Conservation (phyloP, 2,113 vertebrate species). For the Bujurquina vittata region DNA sequence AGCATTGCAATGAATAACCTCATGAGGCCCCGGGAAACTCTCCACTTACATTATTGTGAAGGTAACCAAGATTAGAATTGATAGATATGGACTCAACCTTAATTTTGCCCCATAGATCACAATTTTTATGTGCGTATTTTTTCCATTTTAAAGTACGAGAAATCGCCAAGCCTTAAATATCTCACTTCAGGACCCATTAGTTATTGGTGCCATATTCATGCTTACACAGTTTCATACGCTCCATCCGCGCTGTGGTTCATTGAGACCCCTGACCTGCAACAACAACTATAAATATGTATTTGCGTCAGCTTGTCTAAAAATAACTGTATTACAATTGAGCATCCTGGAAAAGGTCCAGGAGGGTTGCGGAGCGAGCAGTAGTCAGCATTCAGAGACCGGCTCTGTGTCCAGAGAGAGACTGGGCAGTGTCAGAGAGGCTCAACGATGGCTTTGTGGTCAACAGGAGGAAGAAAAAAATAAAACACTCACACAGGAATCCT, state of each 20-base stretch:
- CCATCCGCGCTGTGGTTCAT: constrained; percentile 43
- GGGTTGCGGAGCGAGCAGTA: constrained; percentile 63
- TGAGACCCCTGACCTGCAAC: constrained; percentile 72
- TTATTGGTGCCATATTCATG: constrained; percentile 50
- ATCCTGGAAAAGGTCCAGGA: constrained; percentile 71
- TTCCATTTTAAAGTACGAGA: constrained; percentile 1
- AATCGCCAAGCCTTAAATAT: constrained; percentile 29
- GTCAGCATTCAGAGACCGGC: constrained; percentile 71
- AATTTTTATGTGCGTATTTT: constrained; percentile 3
- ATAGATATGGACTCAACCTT: constrained; percentile 22
- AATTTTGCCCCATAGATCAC: constrained; percentile 15
- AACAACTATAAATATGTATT: constrained; percentile 81
- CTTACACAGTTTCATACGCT: constrained; percentile 52
- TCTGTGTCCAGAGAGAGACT: constrained; percentile 60
- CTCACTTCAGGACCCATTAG: constrained; percentile 17
- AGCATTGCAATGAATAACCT: constrained; percentile 37
- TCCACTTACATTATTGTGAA: constrained; percentile 38
- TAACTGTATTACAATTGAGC: constrained; percentile 75
- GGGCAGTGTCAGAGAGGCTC: constrained; percentile 63
- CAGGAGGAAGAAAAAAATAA: constrained; percentile 47
- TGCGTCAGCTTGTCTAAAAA: constrained; percentile 76
- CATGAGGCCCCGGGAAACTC: constrained; percentile 24
- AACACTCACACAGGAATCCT: constrained; percentile 61
- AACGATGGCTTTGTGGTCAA: constrained; percentile 72
- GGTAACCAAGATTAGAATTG: constrained; percentile 32